These are phyloP conservation scores for Melipona quadrifasciata DNA, from an alignment of 1,140 invertebrate genomes.

Conservation along the genomic window DNA sequence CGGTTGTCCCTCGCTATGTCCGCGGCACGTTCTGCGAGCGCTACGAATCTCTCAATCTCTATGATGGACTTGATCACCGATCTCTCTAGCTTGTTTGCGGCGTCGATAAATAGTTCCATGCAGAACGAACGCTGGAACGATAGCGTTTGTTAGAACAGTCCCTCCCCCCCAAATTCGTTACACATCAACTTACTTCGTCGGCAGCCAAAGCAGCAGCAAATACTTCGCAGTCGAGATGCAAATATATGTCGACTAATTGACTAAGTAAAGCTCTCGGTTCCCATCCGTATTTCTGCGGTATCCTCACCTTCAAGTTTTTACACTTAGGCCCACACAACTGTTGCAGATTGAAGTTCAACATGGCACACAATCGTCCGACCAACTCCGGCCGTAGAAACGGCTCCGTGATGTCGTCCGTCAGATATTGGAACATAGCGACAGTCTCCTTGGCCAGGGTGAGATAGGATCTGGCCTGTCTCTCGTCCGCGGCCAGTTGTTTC, in stretches of 20 bases:
- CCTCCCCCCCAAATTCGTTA: neutral
- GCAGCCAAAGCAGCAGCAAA: constrained; percentile 94
- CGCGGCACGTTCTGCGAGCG: constrained; percentile 90
- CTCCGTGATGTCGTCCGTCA: constrained; percentile 96
- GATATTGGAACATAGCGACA: constrained; percentile 98
- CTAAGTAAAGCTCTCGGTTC: constrained; percentile 94
- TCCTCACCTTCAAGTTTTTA: constrained; percentile 97
- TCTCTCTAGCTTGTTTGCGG: constrained; percentile 90
- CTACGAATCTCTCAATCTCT: constrained; percentile 92
- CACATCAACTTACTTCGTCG: constrained; percentile 88
- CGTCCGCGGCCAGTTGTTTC: constrained; percentile 93
- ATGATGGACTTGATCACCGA: constrained; percentile 91
- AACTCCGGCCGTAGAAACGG: constrained; percentile 96
- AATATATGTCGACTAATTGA: constrained; percentile 97
- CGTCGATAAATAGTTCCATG: constrained; percentile 95
- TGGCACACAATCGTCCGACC: constrained; percentile 95
- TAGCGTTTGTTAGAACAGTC: neutral
- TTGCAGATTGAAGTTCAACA: constrained; percentile 98
- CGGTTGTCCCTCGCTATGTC: constrained; percentile 92
- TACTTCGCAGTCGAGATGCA: constrained; percentile 95
- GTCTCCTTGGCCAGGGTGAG: constrained; percentile 97
- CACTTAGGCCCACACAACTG: constrained; percentile 99
- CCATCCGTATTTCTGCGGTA: constrained; percentile 98
- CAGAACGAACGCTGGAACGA: constrained; percentile 93
- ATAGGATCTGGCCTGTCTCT: constrained; percentile 97